Conservation (phyloP, 1,140 invertebrate genomes). For the Caerostris darwini region DNA sequence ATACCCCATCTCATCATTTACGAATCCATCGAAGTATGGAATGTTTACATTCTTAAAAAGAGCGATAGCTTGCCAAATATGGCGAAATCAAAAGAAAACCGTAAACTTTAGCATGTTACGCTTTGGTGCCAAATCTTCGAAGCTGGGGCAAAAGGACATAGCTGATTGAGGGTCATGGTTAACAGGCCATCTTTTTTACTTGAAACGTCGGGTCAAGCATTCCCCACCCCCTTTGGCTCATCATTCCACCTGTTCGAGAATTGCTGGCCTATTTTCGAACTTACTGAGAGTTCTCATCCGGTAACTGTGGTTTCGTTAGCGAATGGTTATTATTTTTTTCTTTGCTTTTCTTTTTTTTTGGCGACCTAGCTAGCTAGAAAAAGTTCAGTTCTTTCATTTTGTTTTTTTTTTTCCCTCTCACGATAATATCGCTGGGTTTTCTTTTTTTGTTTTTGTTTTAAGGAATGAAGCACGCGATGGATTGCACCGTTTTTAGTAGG, state of each 20-base stretch:
- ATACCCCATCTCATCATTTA: too few relatives aligned
- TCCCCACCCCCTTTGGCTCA: constrained; percentile 33
- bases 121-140: constrained; percentile 37
- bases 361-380: constrained; percentile 5
- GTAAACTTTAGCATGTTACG: constrained; percentile 27
- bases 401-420: neutral
- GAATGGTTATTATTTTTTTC: neutral
- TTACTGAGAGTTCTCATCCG: constrained; percentile 32
- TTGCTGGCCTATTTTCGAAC: constrained; percentile 46
- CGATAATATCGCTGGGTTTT: neutral
- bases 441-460: neutral
- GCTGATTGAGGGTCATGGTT: constrained; percentile 76
- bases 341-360: constrained; percentile 26
- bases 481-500: neutral
- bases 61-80: constrained; percentile 21
- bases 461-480: neutral
- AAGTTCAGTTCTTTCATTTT: neutral
- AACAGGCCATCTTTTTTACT: constrained; percentile 63
- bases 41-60: too few relatives aligned
- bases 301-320: neutral
- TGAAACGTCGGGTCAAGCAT: constrained; percentile 65
- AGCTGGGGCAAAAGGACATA: constrained; percentile 75
- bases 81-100: constrained; percentile 27
- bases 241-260: constrained; percentile 41
- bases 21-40: too few relatives aligned